These are phyloP conservation scores for Notarius lentiginosus DNA, from an alignment of 2,113 vertebrate species.

Conservation along the genomic window DNA sequence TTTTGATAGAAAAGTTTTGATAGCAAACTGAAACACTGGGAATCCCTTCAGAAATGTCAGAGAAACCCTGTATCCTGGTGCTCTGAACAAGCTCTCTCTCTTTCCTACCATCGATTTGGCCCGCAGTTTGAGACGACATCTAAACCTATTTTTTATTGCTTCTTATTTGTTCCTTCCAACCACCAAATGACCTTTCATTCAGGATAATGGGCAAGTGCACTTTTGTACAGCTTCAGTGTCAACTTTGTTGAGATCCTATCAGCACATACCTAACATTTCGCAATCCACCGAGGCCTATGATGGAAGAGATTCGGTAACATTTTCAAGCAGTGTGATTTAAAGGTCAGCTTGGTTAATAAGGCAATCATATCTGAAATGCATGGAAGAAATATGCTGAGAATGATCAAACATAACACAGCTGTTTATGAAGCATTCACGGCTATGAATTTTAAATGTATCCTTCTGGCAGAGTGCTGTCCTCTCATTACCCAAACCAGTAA, in stretches of 20 bases:
- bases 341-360: constrained; percentile 48
- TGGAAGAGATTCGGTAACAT: constrained; percentile 39
- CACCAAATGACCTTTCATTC: constrained; percentile 50
- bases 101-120: constrained; percentile 37
- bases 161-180: constrained; percentile 47
- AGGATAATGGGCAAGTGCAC: constrained; percentile 49
- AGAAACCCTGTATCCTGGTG: constrained; percentile 24
- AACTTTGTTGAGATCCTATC: constrained; percentile 44
- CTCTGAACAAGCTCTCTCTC: constrained; percentile 30
- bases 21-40: constrained; percentile 38
- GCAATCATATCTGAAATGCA: constrained; percentile 40
- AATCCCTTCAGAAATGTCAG: constrained; percentile 50
- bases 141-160: constrained; percentile 42
- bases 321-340: constrained; percentile 42
- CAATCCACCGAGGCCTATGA: constrained; percentile 31
- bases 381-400: constrained; percentile 38
- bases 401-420: constrained; percentile 40
- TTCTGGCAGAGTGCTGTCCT: not conserved
- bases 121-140: constrained; percentile 47
- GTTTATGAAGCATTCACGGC: constrained; percentile 22
- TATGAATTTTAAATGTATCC: constrained; percentile 20
- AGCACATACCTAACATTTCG: constrained; percentile 44
- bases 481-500: constrained; percentile 18
- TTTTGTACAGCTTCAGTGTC: constrained; percentile 42
- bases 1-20: constrained; percentile 24